Conservation (phyloP, 2,113 vertebrate species). For the Mustela nigripes region DNA sequence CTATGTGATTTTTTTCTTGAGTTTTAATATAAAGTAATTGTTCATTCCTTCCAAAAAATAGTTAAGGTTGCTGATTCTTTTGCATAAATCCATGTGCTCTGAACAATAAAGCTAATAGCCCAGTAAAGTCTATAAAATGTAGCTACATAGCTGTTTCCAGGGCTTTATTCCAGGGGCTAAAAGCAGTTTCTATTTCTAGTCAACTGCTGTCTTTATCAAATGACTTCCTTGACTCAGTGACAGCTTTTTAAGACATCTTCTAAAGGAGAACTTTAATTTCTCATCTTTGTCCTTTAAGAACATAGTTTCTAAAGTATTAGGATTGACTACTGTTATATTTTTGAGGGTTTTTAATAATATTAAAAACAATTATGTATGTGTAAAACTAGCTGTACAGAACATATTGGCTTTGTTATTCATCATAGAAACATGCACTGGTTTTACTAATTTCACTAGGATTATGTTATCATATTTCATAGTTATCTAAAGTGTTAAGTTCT, state of each 20-base stretch:
- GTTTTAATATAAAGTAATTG: constrained; percentile 67
- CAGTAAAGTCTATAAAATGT: constrained; percentile 48
- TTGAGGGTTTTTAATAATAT: neutral
- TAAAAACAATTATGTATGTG: neutral
- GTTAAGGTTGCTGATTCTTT: constrained; percentile 59
- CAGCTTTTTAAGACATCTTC: constrained; percentile 60
- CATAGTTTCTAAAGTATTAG: constrained; percentile 15
- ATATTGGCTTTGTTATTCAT: neutral
- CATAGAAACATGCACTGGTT: neutral
- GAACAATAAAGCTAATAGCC: constrained; percentile 70
- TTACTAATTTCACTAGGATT: neutral
- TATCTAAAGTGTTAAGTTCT: neutral
- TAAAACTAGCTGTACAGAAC: constrained; percentile 3
- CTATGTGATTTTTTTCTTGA: constrained; percentile 42
- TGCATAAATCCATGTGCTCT: constrained; percentile 62
- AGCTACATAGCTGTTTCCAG: neutral
- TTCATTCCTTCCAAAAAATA: constrained; percentile 64
- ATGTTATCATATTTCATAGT: neutral
- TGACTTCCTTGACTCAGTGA: constrained; percentile 68
- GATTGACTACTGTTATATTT: neutral
- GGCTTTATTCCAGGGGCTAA: constrained; percentile 68
- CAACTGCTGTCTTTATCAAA: constrained; percentile 53
- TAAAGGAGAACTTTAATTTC: constrained; percentile 54
- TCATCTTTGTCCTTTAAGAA: constrained; percentile 52
- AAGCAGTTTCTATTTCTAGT: constrained; percentile 78